Percentiles rank a stretch among this genome's conserved stretches.
phyloP scores from a whole-genome alignment of 1,140 invertebrate genomes.

The Ganaspis sp. region DNA sequence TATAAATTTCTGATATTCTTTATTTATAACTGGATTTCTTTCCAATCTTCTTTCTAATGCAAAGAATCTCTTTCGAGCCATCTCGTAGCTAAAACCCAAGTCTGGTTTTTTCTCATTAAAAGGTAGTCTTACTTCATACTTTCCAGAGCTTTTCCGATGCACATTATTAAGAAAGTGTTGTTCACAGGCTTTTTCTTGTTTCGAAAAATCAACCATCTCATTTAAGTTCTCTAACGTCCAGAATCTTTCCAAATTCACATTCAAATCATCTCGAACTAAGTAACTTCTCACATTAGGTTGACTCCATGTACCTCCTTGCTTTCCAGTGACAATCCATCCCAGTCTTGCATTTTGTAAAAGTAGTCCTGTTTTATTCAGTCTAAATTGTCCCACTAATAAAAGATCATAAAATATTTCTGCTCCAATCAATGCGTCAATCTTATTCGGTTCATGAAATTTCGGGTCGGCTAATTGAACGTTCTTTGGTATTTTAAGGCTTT shows the following conservation, averaged over 20 bases:
- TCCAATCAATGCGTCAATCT: slow-evolving; percentile 27
- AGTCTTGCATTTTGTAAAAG: slow-evolving; percentile 34
- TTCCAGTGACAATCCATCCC: slow-evolving; percentile 31
- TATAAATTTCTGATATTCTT: slow-evolving; percentile 60
- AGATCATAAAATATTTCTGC: slow-evolving; percentile 35
- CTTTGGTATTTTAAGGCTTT: not conserved
- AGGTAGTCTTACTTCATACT: slow-evolving; percentile 26
- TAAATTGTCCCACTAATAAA: slow-evolving; percentile 22
- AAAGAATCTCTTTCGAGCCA: slow-evolving; percentile 45
- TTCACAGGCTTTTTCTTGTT: not conserved
- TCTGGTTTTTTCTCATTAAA: slow-evolving; percentile 15
- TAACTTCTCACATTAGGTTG: slow-evolving; percentile 5
- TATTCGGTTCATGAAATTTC: not conserved
- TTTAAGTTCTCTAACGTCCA: not conserved
- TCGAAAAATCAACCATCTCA: not conserved
- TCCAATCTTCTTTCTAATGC: slow-evolving; percentile 44
- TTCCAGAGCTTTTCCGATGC: not conserved
- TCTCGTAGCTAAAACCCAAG: slow-evolving; percentile 31
- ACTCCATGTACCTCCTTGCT: not conserved
- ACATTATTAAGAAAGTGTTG: too few relatives aligned
- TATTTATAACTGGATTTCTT: slow-evolving; percentile 45
- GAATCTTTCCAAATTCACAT: not conserved
- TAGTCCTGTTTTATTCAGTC: slow-evolving; percentile 6
- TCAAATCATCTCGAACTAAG: not conserved
- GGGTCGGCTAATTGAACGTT: slow-evolving; percentile 31